Conservation (phyloP, 2,113 vertebrate genomes). For the Oryzias melastigma region DNA sequence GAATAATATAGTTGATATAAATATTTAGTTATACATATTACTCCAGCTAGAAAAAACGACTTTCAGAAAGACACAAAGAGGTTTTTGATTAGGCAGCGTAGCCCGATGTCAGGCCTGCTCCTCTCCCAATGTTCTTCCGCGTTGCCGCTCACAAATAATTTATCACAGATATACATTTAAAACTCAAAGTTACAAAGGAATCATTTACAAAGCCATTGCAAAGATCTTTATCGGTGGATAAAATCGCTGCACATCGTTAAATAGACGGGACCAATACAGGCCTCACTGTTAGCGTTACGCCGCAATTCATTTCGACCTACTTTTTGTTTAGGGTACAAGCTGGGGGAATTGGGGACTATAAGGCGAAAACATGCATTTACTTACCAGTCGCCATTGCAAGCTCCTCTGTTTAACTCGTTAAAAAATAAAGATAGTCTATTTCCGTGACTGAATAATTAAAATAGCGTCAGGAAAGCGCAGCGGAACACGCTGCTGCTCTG, state of each 20-base stretch:
- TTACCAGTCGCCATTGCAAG: conserved; percentile 79
- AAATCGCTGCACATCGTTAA: not conserved
- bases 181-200: too few species aligned
- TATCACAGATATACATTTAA: too few species aligned
- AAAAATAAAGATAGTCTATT: conserved; percentile 41
- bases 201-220: too few species aligned
- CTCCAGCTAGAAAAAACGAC: too few species aligned
- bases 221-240: not conserved
- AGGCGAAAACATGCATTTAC: not conserved
- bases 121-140: too few species aligned
- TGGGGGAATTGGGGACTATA: accelerated
- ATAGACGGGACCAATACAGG: conserved; percentile 39
- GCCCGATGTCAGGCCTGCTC: too few species aligned
- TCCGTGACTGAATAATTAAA: conserved; percentile 48
- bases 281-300: conserved; percentile 36
- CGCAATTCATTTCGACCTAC: conserved; percentile 14
- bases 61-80: too few species aligned
- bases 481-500: conserved; percentile 59
- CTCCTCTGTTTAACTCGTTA: conserved; percentile 3
- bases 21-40: too few species aligned
- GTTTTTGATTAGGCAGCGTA: too few species aligned
- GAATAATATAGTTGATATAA: too few species aligned
- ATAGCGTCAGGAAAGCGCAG: conserved; percentile 16
- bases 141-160: not conserved
- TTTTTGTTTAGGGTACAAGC: not conserved